Percentiles rank a stretch among this genome's conserved stretches.
Conservation (phyloP, 2,113 vertebrate species). For the Labrus mixtus region DNA sequence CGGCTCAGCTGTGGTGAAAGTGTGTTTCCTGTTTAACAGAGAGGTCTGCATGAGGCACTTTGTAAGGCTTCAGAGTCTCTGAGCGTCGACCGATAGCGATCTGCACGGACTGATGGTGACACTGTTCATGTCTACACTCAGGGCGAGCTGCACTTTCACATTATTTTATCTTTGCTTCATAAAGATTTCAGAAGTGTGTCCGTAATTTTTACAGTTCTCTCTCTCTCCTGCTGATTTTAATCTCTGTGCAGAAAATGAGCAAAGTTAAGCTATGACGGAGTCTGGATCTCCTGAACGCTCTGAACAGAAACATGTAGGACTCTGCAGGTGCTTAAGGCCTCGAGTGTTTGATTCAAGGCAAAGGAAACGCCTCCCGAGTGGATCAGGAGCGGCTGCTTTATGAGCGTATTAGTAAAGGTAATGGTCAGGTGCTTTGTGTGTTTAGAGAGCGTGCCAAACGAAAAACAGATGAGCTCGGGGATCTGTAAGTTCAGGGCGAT, state of each 20-base stretch:
- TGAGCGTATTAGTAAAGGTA: conserved; percentile 39
- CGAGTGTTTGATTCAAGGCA: not conserved
- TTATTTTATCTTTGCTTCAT: not conserved
- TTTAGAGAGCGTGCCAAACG: conserved; percentile 4
- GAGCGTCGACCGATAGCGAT: not conserved
- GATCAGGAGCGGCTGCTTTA: not conserved
- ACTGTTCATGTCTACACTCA: not conserved
- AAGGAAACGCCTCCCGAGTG: not conserved
- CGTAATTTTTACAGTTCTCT: not conserved
- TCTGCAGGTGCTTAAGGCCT: conserved; percentile 4
- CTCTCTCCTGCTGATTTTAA: conserved; percentile 50
- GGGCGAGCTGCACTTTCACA: not conserved
- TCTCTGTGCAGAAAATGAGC: conserved; percentile 50
- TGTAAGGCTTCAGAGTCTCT: conserved; percentile 6
- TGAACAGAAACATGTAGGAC: too few relatives aligned
- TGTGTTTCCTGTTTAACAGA: too few relatives aligned
- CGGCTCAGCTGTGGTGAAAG: not conserved
- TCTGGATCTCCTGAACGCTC: conserved; percentile 29
- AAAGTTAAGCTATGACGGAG: conserved; percentile 59
- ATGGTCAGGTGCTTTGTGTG: conserved; percentile 3
- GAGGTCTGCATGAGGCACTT: conserved; percentile 1
- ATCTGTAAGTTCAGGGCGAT: conserved; percentile 3
- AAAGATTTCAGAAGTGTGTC: conserved; percentile 11
- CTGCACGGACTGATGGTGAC: not conserved
- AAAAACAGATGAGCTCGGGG: conserved; percentile 37